Evolutionary conservation across 2,888 invertebrate genomes (phyloP).

Genomic region (Germaria angustata): DNA sequence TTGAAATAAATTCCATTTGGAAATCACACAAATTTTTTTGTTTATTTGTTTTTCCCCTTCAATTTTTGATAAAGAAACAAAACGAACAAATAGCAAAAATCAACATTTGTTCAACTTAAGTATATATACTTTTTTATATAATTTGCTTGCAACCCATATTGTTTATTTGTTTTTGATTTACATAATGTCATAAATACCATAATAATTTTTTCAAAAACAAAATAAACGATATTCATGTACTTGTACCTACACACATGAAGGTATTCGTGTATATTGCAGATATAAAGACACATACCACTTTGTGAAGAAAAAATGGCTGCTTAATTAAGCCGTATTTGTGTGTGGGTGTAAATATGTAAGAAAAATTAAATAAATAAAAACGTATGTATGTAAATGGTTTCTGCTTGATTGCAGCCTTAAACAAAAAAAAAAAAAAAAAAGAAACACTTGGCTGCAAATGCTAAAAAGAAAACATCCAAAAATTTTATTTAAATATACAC

Average conservation of each 20-base stretch:
- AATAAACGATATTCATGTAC: neutral
- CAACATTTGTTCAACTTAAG: neutral
- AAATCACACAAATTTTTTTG: neutral
- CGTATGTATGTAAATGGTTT: slow-evolving; percentile 31
- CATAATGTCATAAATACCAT: slow-evolving; percentile 21
- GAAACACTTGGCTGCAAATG: slow-evolving; percentile 20
- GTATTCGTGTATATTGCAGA: neutral
- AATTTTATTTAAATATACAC: neutral
- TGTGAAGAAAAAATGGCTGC: neutral
- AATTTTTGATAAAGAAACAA: neutral
- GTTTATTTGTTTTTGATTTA: slow-evolving; percentile 5
- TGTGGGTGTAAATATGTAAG: slow-evolving; percentile 37
- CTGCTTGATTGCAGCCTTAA: slow-evolving; percentile 9
- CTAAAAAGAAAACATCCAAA: neutral
- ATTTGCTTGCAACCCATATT: slow-evolving; percentile 21
- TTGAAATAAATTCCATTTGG: neutral
- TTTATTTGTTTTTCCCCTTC: neutral
- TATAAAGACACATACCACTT: neutral
- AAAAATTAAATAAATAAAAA: neutral
- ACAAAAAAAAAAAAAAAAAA: too few species aligned
- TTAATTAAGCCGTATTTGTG: slow-evolving; percentile 28
- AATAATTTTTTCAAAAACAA: neutral
- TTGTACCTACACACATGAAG: neutral
- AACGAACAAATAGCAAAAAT: neutral
- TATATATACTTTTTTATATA: slow-evolving; percentile 22